Conservation (phyloP, 2,113 vertebrate genomes). For the Crotalus tigris region DNA sequence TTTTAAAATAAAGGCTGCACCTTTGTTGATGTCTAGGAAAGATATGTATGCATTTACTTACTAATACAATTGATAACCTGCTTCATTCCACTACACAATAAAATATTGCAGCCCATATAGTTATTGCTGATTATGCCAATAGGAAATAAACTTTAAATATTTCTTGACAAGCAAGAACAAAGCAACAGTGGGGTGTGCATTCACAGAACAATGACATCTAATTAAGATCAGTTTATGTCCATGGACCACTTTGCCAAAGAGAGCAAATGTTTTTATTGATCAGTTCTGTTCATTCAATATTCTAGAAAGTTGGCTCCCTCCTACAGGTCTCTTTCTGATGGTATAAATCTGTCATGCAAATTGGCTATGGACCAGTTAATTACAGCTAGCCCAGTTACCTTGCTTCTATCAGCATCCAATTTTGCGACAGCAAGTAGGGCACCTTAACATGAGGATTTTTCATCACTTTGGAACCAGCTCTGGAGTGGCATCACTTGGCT, state of each 20-base stretch:
- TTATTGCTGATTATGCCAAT: not conserved
- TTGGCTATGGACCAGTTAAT: not conserved
- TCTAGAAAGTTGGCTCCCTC: not conserved
- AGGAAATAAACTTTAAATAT: not conserved
- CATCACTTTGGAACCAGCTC: not conserved
- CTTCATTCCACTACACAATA: not conserved
- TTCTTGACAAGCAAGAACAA: not conserved
- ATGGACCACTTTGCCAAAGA: not conserved
- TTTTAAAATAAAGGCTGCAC: too few species aligned
- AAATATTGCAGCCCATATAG: not conserved
- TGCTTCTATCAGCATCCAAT: not conserved
- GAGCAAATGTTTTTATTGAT: not conserved
- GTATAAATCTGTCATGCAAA: not conserved
- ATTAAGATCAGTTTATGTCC: not conserved
- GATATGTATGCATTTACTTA: not conserved
- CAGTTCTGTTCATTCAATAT: not conserved
- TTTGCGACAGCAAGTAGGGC: not conserved
- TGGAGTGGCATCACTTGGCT: not conserved
- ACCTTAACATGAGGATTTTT: not conserved
- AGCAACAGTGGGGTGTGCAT: not conserved
- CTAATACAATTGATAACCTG: not conserved
- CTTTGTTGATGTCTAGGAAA: not conserved
- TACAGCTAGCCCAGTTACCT: not conserved
- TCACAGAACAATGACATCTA: not conserved
- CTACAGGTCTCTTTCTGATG: not conserved